phyloP scores from a whole-genome alignment of 64 coral and sea anemone species.

The Actinia tenebrosa region DNA sequence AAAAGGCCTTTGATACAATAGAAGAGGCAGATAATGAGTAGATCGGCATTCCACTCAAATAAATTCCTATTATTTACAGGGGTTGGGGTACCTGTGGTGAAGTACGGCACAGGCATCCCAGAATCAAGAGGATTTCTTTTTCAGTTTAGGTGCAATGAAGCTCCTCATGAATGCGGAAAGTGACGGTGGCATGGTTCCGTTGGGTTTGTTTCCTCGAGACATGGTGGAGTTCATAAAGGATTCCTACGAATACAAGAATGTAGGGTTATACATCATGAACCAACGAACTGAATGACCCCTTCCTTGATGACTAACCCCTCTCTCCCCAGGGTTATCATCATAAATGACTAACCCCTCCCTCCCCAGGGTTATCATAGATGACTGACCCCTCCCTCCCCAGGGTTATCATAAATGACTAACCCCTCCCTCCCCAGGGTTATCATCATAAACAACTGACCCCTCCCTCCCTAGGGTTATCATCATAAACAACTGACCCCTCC shows the following conservation, averaged over 20 bases:
- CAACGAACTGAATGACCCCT: no score
- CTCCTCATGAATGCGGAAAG: constrained; percentile 73
- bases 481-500: no score
- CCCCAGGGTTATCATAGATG: no score
- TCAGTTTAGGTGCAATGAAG: constrained; percentile 75
- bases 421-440: neutral
- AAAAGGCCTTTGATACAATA: neutral
- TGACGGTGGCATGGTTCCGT: constrained; percentile 39
- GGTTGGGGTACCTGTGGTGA: neutral
- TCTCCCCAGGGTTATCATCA: no score
- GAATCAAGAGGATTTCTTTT: constrained; percentile 36
- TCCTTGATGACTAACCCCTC: no score
- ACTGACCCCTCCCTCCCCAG: no score
- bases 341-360: no score
- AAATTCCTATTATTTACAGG: neutral
- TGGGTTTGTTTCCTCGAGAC: constrained; percentile 27
- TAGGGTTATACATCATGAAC: neutral
- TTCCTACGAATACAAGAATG: constrained; percentile 7
- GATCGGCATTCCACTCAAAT: neutral
- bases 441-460: neutral
- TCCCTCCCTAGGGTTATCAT: no score
- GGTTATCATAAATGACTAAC: neutral
- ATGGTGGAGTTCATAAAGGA: constrained; percentile 60
- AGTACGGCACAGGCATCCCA: neutral
- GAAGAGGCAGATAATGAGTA: neutral